phyloP scores from a whole-genome alignment of 2,113 vertebrate species.

The Chlorodrepanis virens region DNA sequence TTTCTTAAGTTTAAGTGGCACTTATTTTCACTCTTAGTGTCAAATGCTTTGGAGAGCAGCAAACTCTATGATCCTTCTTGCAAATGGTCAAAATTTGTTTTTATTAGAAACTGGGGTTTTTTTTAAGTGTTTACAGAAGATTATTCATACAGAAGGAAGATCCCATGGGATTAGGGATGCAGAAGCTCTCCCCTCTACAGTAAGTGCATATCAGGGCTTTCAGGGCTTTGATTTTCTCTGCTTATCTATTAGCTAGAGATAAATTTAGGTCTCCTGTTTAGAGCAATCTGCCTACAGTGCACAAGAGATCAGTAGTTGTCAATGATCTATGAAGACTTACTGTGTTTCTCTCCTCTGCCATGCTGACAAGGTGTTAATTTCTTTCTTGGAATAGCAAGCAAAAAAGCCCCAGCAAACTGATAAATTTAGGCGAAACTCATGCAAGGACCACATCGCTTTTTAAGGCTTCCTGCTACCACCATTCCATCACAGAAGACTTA shows the following conservation, averaged over 20 bases:
- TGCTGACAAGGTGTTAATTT: constrained; percentile 58
- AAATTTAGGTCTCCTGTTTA: constrained; percentile 50
- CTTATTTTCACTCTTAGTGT: background rate
- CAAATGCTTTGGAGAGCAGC: background rate
- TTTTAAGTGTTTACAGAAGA: background rate
- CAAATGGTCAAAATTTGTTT: background rate
- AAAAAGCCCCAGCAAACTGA: background rate
- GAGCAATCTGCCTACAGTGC: constrained; percentile 25
- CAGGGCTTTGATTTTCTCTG: background rate
- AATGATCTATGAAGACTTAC: constrained; percentile 52
- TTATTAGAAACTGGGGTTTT: background rate
- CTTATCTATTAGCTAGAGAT: constrained; percentile 35
- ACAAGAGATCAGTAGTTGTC: constrained; percentile 51
- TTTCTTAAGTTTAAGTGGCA: background rate
- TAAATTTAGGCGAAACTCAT: background rate
- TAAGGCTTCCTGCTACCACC: constrained; percentile 11
- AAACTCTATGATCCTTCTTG: background rate
- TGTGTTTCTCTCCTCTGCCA: constrained; percentile 25
- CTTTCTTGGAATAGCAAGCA: constrained; percentile 29
- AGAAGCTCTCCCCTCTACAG: background rate
- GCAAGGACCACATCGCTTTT: constrained; percentile 19
- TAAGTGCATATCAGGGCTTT: background rate
- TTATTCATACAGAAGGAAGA: background rate
- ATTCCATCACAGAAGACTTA: background rate
- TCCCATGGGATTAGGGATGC: background rate